phyloP scores from a whole-genome alignment of 2,888 invertebrate species.

The Drosophila suboccidentalis region DNA sequence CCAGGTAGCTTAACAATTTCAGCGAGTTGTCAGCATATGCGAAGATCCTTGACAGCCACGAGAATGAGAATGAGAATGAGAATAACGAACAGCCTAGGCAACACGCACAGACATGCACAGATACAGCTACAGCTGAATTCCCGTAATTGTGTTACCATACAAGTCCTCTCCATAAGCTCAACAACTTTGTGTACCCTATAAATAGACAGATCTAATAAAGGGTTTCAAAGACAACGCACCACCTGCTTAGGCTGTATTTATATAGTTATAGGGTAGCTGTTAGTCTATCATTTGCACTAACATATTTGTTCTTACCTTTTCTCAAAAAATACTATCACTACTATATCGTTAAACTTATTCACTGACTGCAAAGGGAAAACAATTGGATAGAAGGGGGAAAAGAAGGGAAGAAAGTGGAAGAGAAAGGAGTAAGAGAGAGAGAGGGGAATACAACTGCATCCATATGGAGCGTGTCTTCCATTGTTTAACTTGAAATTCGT shows the following conservation, averaged over 20 bases:
- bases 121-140: slow-evolving; percentile 11
- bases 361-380: slow-evolving; percentile 8
- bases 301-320: slow-evolving; percentile 1
- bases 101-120: not conserved
- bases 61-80: not conserved
- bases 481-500: slow-evolving; percentile 64
- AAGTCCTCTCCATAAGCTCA: slow-evolving; percentile 46
- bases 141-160: slow-evolving; percentile 34
- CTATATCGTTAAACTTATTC: slow-evolving; percentile 33
- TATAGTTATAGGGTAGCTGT: slow-evolving; percentile 16
- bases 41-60: slow-evolving; percentile 30
- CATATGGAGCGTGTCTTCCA: slow-evolving; percentile 42
- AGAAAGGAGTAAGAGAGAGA: too few species aligned
- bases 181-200: not conserved
- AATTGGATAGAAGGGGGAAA: not conserved
- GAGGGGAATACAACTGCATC: slow-evolving; percentile 14
- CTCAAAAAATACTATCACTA: slow-evolving; percentile 44
- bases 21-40: slow-evolving; percentile 27
- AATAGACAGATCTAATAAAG: not conserved
- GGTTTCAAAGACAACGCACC: not conserved
- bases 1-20: slow-evolving; percentile 30
- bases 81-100: slow-evolving; percentile 10
- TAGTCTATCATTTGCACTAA: not conserved
- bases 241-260: not conserved
- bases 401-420: too few species aligned